Base-by-base conservation (phyloP, 2,888 invertebrate genomes). In the Hartigia nigra region DNA sequence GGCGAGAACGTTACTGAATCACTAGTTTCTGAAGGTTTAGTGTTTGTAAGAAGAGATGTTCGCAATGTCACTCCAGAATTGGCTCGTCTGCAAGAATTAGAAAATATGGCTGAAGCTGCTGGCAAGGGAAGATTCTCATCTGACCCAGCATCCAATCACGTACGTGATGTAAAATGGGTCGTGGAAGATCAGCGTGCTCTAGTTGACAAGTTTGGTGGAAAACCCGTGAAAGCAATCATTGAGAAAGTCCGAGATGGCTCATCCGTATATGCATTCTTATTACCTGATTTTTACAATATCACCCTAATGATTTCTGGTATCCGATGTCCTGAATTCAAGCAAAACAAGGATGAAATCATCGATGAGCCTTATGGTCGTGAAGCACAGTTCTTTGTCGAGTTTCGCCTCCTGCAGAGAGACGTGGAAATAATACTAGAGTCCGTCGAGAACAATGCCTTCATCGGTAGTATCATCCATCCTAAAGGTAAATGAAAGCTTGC, bases 181-280 rank as follows among this genome's bases (percentile, higher is more conserved):
- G 94, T 98, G 74, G 99, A 99, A 23, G 97, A 97, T 90, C 94
- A 95, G n/a, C 93, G 95, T 77, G 94, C 94, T 76, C 95, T 95
- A 92, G 96, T 99, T 4, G 98, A 98, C 87, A 96, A 97, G 88
- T 95, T 95, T 83, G 96, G 95, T 82, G 95, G 96, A 69, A 96
- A 98, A 89, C 98, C 97, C 0, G 93, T 99, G 9, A 96, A 96
- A 92, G 98, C 99, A 74, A 95, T 99, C 79, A 96, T 99, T 86
- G 99, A 99, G 91, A 98, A 98, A 93, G 99, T 99, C 0, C 95
- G 98, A 79, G 99, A 99, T 92, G 99, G 99, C 0, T 98, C 98
- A 55, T 99, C 99, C 1, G 95, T 99, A 23, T 94, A 99, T 83
- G 96, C 97, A 4, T 97, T 98, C 88, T 93, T 99, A 14, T 92